Evolutionary conservation across 2,888 invertebrate genomes (phyloP), one percentile per base, ranked within the genome.

Genomic region (Synergus gifuensis): DNA sequence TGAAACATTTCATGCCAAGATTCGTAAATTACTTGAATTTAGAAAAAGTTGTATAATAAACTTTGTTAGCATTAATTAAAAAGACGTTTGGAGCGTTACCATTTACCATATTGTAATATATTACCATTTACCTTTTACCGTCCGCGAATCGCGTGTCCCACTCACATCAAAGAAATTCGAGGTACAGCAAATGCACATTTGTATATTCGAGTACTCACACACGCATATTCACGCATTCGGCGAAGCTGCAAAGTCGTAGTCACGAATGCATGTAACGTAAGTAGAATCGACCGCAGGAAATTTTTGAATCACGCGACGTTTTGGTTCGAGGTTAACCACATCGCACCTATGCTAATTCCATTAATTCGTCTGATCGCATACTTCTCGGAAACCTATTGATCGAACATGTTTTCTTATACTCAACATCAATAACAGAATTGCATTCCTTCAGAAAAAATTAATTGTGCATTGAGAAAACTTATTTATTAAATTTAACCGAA

Each of bases 221-320:
- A 77, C 80, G 82, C 79, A 69, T 77, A 69, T 54, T 73, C 69
- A 73, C 54, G 63, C 79, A 73, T 80, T 79, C 81, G 80, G 64
- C 66, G 49, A 28, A 28, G 44, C 80, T 78, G 64, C 78, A 80
- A 79, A 81, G 78, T 79, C 69, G 28, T 79, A 84, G 85, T 86
- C 85, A 87, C 85, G 85, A 88, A 88, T 79, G 85, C 79, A 81
- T 83, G 81, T 79, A 82, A 46, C 85, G 83, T 86, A 85, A 84
- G 82, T 82, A 83, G 83, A 81, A 78, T 83, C 79, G 81, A 87
- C 89, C 88, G 84, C 86, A 85, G 87, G 86, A 87, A 88, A 87
- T 88, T 87, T 83, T 78, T 82, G 87, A 87, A 88, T 88, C 91
- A 91, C 91, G 90, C 90, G 85, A 88, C 86, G 83, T 82, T 83